These are phyloP conservation scores for Drosophila vallismaia DNA, from an alignment of 2,888 invertebrate species.

Conservation along the genomic window DNA sequence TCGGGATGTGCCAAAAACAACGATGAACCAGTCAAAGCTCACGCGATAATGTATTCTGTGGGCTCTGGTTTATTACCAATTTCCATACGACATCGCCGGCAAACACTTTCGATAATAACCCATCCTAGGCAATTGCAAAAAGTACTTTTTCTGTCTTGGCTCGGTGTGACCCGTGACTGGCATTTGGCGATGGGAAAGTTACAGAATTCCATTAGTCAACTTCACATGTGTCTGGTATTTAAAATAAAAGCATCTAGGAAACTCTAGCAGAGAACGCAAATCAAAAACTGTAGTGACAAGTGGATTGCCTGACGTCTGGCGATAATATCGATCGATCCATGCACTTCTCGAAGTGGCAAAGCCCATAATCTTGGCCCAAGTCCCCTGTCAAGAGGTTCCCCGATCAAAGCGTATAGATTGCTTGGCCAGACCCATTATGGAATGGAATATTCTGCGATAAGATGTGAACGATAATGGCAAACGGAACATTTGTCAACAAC, in stretches of 20 bases:
- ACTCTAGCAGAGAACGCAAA: constrained; percentile 9
- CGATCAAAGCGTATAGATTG: constrained; percentile 23
- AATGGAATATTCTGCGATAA: constrained; percentile 47
- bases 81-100: constrained; percentile 31
- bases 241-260: neutral
- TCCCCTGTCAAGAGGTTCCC: constrained; percentile 18
- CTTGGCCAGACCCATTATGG: constrained; percentile 15
- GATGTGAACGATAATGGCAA: constrained; percentile 49
- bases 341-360: neutral
- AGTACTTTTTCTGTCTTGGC: constrained; percentile 6
- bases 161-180: constrained; percentile 14
- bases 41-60: constrained; percentile 30
- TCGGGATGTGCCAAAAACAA: constrained; percentile 31
- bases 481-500: constrained; percentile 41
- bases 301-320: constrained; percentile 9
- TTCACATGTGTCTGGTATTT: neutral
- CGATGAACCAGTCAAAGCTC: constrained; percentile 21
- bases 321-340: constrained; percentile 24
- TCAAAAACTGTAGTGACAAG: constrained; percentile 3
- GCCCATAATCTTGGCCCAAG: constrained; percentile 15
- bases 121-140: constrained; percentile 5
- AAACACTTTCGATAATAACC: constrained; percentile 40
- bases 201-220: constrained; percentile 6
- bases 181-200: constrained; percentile 27
- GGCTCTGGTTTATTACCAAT: constrained; percentile 24